Evolutionary conservation across 92 coral and sea anemone genomes (phyloP).

Genomic region (Palythoa caribaeorum): DNA sequence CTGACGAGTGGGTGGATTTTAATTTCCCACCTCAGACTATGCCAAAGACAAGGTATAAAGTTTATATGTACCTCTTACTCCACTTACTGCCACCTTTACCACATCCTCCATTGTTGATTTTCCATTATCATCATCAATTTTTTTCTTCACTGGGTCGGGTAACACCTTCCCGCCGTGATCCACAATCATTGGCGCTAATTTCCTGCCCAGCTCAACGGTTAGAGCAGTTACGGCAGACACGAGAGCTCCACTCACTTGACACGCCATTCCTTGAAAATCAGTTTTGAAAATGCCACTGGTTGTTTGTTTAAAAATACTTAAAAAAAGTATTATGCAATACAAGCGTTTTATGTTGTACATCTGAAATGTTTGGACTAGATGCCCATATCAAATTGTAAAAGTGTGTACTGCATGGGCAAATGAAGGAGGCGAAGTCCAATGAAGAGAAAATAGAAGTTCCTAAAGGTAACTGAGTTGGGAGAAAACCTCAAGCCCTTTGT

Average conservation of each 20-base stretch:
- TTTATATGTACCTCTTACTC: conserved; percentile 74
- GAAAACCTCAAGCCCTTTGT: too few relatives aligned
- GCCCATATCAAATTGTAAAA: too few relatives aligned
- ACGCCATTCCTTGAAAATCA: conserved; percentile 84
- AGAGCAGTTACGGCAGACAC: conserved; percentile 88
- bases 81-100: conserved; percentile 93
- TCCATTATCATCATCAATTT: conserved; percentile 73
- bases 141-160: conserved; percentile 60
- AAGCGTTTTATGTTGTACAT: too few relatives aligned
- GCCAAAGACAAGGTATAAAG: not conserved
- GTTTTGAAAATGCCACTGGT: not conserved
- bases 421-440: too few relatives aligned
- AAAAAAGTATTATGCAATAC: not conserved
- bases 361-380: too few relatives aligned
- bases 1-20: too few relatives aligned
- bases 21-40: too few relatives aligned
- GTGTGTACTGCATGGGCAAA: too few relatives aligned
- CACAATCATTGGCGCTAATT: conserved; percentile 89
- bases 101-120: conserved; percentile 76
- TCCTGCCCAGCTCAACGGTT: conserved; percentile 88
- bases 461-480: too few relatives aligned
- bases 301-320: not conserved
- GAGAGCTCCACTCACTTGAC: conserved; percentile 95
- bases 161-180: conserved; percentile 91
- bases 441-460: too few relatives aligned